Evolutionary conservation across 64 coral and sea anemone species (phyloP), one percentile per base, ranked within the genome.

Genomic region (Stylophora pistillata): DNA sequence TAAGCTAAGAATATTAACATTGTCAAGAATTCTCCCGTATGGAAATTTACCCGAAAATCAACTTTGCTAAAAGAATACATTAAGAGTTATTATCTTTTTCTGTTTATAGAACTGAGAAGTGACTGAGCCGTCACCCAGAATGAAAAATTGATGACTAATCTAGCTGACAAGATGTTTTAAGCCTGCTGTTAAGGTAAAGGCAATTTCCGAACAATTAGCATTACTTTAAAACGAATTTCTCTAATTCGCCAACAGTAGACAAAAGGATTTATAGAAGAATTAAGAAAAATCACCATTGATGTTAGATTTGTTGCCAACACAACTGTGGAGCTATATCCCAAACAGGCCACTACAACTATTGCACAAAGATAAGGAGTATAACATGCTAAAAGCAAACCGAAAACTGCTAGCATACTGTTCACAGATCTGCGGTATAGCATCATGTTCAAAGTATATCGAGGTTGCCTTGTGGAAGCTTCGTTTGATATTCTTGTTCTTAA

Each of bases 201-300:
- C n/a, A 61, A 32, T 54, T 70, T 69, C 27, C 80, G 33, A 9
- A 33, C 58, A 26, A 53, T 81, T 13, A 58, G 63, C 31, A 63
- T 81, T 6, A 81, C 58, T 34, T 58, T 81, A 14, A 9, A 32
- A 56, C 88, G 88, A n/a, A 90, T 82, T 75, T 90, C 88, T 31
- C 15, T 90, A 18, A 90, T 90, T 71, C 78, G 66, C 88, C 88
- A 82, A 23, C 88, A 90, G 28, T 90, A 90, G 10, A 90, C 68
- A 25, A 80, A 72, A n/a, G 88, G 88, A 13, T 90, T 90, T 13
- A 90, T 11, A 21, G 68, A 83, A 29, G 77, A 82, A 55, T 90
- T 90, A 14, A 79, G 55, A 23, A 90, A 79, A 4, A 90, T 27
- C 9, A 90, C 71, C 5, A 79, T 13, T 15, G 78, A 72, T 12